Evolutionary conservation across 2,888 invertebrate species (phyloP).

Genomic region (Caenorhabditis doughertyi): DNA sequence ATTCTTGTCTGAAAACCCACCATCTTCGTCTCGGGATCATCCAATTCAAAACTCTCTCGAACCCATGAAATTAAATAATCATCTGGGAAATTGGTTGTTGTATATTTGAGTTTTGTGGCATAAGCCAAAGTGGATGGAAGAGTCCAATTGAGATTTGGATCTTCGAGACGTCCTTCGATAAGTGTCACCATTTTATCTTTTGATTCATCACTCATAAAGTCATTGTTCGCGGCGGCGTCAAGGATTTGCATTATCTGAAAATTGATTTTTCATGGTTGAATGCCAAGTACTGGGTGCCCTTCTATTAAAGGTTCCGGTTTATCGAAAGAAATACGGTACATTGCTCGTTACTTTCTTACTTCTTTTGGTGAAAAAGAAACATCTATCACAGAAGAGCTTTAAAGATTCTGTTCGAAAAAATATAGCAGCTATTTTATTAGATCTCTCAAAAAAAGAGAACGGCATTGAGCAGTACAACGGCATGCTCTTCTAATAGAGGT

Average conservation of each 20-base stretch:
- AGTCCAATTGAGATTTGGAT: slow-evolving; percentile 38
- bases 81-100: not conserved
- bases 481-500: not conserved
- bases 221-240: not conserved
- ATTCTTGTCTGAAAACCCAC: too few species aligned
- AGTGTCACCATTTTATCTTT: not conserved
- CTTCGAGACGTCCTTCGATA: slow-evolving; percentile 21
- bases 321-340: too few species aligned
- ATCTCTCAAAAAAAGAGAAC: too few species aligned
- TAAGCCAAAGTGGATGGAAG: slow-evolving; percentile 47
- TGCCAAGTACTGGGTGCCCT: too few species aligned
- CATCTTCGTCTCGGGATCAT: slow-evolving; percentile 49
- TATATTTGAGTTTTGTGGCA: slow-evolving; percentile 37
- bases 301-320: too few species aligned
- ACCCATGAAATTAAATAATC: slow-evolving; percentile 46
- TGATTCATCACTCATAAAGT: slow-evolving; percentile 36
- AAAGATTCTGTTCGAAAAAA: too few species aligned
- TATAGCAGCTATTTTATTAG: too few species aligned
- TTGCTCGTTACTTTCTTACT: too few species aligned
- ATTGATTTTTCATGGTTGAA: not conserved
- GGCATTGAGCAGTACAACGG: too few species aligned
- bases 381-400: too few species aligned
- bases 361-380: too few species aligned
- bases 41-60: slow-evolving; percentile 46
- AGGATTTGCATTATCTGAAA: slow-evolving; percentile 53